Evolutionary conservation across 1,140 invertebrate species (phyloP).

Genomic region (Leptonema lineaticorne): DNA sequence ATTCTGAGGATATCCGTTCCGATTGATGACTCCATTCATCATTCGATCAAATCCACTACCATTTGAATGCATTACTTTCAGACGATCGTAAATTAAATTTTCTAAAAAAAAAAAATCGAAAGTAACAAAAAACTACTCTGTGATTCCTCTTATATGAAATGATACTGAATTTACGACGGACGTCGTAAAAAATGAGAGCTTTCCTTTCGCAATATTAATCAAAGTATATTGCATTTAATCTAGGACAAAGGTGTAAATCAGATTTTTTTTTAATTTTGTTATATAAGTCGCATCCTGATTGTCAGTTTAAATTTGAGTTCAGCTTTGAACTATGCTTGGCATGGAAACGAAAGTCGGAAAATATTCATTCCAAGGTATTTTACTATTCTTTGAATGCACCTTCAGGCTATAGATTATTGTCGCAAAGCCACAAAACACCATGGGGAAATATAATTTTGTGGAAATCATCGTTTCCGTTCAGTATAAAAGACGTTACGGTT

Average conservation of each 20-base stretch:
- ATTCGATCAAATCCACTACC: conserved; percentile 11
- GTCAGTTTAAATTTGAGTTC: too few relatives aligned
- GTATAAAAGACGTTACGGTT: not conserved
- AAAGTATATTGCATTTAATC: not conserved
- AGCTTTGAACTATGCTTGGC: not conserved
- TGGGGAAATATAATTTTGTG: conserved; percentile 19
- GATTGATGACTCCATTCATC: conserved; percentile 38
- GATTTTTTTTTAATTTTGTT: not conserved
- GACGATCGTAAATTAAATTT: conserved; percentile 17
- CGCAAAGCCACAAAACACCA: not conserved
- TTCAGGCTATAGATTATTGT: not conserved
- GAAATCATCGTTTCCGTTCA: not conserved
- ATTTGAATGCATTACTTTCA: conserved; percentile 25
- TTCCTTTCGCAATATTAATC: not conserved
- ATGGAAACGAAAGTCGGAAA: not conserved
- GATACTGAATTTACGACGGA: not conserved
- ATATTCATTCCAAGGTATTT: not conserved
- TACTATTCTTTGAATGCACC: not conserved
- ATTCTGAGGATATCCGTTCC: conserved; percentile 16
- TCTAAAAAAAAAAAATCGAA: too few relatives aligned
- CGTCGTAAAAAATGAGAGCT: too few relatives aligned
- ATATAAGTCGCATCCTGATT: too few relatives aligned
- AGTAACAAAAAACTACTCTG: too few relatives aligned
- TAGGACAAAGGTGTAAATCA: not conserved
- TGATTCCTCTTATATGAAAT: conserved; percentile 2